Evolutionary conservation across 2,797 vertebrate genomes (phyloP).

Genomic region (Typhlichthys subterraneus): DNA sequence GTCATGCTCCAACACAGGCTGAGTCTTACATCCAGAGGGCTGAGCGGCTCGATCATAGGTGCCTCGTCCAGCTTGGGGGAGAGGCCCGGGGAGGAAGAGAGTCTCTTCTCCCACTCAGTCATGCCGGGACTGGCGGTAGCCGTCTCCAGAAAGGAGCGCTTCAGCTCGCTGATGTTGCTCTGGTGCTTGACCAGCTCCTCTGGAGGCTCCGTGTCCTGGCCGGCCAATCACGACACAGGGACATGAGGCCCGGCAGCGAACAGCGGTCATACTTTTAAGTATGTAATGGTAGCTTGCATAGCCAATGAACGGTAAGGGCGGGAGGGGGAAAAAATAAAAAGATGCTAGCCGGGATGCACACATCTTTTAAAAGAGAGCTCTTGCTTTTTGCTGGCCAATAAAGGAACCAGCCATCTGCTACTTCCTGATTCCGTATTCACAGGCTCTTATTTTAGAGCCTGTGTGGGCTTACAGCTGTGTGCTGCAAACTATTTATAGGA

Average conservation of each 20-base stretch:
- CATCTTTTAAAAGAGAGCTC: slow-evolving; percentile 19
- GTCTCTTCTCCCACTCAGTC: slow-evolving; percentile 94
- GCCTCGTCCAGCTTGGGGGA: slow-evolving; percentile 80
- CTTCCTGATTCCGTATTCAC: slow-evolving; percentile 3
- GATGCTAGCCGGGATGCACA: slow-evolving; percentile 8
- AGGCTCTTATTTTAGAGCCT: slow-evolving; percentile 18
- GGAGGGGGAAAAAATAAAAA: not conserved
- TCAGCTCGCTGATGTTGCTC: slow-evolving; percentile 93
- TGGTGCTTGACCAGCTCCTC: slow-evolving; percentile 91
- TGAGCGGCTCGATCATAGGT: slow-evolving; percentile 91
- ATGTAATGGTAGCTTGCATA: slow-evolving; percentile 45
- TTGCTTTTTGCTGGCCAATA: too few relatives aligned
- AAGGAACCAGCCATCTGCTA: slow-evolving; percentile 24
- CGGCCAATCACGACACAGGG: slow-evolving; percentile 69
- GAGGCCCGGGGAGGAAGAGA: slow-evolving; percentile 85
- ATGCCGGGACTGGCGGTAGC: slow-evolving; percentile 73
- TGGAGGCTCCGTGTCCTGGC: slow-evolving; percentile 85
- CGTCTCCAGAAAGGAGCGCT: slow-evolving; percentile 94
- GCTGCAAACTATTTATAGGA: not conserved
- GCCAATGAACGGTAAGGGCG: slow-evolving; percentile 16
- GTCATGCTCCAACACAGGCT: slow-evolving; percentile 49
- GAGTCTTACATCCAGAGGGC: slow-evolving; percentile 88
- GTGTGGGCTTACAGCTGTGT: slow-evolving; percentile 31
- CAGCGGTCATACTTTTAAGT: slow-evolving; percentile 57
- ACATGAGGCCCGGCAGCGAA: slow-evolving; percentile 41